Evolutionary conservation across 2,888 invertebrate genomes (phyloP), one percentile per base, ranked within the genome.

Genomic region (Eupithecia insigniata): DNA sequence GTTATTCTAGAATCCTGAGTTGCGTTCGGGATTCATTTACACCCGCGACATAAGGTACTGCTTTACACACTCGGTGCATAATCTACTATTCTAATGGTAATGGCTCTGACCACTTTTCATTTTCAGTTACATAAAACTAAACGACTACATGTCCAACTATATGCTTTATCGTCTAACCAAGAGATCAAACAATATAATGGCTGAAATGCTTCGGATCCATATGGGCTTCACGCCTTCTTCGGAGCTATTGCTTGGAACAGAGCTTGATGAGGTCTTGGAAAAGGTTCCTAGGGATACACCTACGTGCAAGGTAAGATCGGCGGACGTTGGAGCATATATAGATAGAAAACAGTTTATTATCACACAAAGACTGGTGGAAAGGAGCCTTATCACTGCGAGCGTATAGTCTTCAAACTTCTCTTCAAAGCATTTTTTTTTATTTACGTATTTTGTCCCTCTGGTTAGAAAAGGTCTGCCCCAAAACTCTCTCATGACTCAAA

Each of bases 141-240:
- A 95, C 26, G 97, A 97, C 83, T 97, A 96, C 84, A 95, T 97
- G 93, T 95, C 96, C 62, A 95, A 96, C 77, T 95, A 95, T 79
- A 95, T 96, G 94, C 89, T 97, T 67, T 96, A 96, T 83, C 93
- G 92, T 10, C 89, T 97, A 39, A 94, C 97, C 14, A 92, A 93
- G 62, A 95, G 95, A 69, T 96, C 97, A 0, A 96, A 96, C 75
- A 80, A 79, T 1, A 95, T 95, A 79, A 91, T 97, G 80, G 90
- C 96, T 34, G 80, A 81, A 0, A 92, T 95, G 81, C 88, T 97
- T 10, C 86, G 92, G 34, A 83, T 80, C 5, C 96, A 97, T 79
- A 85, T 95, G 1, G 79, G 81, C 3, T 95, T 94, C 46, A 94
- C 92, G 51, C 94, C 97, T 0, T 92, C 95, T 0, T 77, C 87